Evolutionary conservation across 2,888 invertebrate genomes (phyloP).

Genomic region (Papilio elwesi): DNA sequence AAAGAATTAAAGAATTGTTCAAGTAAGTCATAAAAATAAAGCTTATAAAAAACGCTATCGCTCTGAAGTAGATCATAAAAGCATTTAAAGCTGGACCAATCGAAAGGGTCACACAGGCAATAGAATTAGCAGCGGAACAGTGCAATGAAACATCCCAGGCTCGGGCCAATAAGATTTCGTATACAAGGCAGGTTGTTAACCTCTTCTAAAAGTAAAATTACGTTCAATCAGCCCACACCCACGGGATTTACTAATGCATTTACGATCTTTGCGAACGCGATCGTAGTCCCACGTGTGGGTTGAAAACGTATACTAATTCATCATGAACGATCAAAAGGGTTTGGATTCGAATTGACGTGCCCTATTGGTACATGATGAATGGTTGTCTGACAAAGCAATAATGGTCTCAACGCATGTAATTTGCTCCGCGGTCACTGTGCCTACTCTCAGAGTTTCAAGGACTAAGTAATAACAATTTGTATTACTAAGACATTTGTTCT

Average conservation of each 20-base stretch:
- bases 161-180: conserved; percentile 52
- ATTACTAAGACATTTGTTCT: conserved; percentile 2
- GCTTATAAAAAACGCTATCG: conserved; percentile 10
- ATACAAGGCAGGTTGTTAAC: conserved; percentile 65
- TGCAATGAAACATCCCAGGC: conserved; percentile 44
- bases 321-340: conserved; percentile 47
- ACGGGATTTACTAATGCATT: conserved; percentile 74
- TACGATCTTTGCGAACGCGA: conserved; percentile 69
- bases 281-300: conserved; percentile 55
- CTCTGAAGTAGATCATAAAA: conserved; percentile 26
- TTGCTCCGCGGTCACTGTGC: conserved; percentile 17
- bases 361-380: conserved; percentile 37
- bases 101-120: conserved; percentile 41
- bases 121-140: conserved; percentile 43
- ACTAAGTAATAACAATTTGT: background rate
- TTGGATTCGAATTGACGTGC: conserved; percentile 32
- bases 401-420: conserved; percentile 16
- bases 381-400: conserved; percentile 30
- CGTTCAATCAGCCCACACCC: conserved; percentile 73
- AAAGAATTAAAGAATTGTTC: background rate
- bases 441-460: conserved; percentile 17
- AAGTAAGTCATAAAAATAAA: background rate
- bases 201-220: conserved; percentile 76
- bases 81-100: conserved; percentile 27
- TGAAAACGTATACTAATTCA: conserved; percentile 52